Conservation (phyloP, 2,888 invertebrate species). For the Pheosia tremula region DNA sequence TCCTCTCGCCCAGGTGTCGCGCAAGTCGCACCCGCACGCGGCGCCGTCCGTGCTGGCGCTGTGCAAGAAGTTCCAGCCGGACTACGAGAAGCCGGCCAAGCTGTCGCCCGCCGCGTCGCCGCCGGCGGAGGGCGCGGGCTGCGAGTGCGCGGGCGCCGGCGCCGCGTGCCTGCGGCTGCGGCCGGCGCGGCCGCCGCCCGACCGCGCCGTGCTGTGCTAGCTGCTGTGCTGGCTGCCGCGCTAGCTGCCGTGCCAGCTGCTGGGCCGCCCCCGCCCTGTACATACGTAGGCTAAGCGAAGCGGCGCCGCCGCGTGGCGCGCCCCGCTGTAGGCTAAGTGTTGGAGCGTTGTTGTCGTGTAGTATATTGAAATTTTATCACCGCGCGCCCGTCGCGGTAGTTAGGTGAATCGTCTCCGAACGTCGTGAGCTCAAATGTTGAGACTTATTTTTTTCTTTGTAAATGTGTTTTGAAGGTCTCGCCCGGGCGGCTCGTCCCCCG, state of each 20-base stretch:
- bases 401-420: conserved; percentile 68
- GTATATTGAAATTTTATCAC: conserved; percentile 70
- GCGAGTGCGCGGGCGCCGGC: conserved; percentile 40
- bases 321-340: neutral
- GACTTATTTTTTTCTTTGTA: conserved; percentile 55
- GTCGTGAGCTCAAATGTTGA: conserved; percentile 71
- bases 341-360: conserved; percentile 60
- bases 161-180: conserved; percentile 39
- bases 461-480: conserved; percentile 42
- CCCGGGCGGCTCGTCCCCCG: conserved; percentile 37
- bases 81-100: conserved; percentile 78
- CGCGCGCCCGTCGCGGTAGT: conserved; percentile 71
- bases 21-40: conserved; percentile 84
- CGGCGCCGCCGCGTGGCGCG: conserved; percentile 11
- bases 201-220: conserved; percentile 71
- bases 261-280: conserved; percentile 34
- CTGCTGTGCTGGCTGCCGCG: conserved; percentile 62
- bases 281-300: conserved; percentile 44
- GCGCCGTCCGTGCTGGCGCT: conserved; percentile 81
- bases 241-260: conserved; percentile 24
- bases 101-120: conserved; percentile 48
- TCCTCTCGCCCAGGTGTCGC: conserved; percentile 72
- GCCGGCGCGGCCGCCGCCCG: conserved; percentile 51
- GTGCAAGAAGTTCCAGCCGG: conserved; percentile 83
- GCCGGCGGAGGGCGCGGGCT: conserved; percentile 31